These are phyloP conservation scores for Pristis pectinata DNA, from an alignment of 2,797 vertebrate genomes.

Conservation along the genomic window DNA sequence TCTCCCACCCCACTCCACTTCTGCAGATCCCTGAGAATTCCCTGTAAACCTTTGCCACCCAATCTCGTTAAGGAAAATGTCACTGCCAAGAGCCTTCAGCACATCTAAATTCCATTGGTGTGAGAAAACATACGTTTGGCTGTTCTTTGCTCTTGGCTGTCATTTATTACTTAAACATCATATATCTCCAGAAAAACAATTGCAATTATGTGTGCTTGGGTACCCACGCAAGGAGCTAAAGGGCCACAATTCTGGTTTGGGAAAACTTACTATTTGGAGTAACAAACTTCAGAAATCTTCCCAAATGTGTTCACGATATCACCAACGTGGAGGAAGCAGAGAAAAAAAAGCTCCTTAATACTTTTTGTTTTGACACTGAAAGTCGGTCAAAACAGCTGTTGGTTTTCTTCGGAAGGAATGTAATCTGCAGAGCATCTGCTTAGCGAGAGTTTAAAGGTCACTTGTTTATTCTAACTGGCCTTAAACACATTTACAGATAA, in stretches of 20 bases:
- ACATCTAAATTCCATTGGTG: background rate
- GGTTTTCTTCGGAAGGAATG: background rate
- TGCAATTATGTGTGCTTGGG: background rate
- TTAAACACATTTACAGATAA: constrained; percentile 36
- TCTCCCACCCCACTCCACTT: no score
- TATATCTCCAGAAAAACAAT: background rate
- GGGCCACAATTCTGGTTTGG: background rate
- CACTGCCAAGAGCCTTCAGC: background rate
- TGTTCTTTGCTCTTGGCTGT: background rate
- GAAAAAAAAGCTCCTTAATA: background rate
- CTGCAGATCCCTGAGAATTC: background rate
- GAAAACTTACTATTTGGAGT: background rate
- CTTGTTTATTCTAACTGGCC: background rate
- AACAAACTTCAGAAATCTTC: background rate
- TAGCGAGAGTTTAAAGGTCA: background rate
- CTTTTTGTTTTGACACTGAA: background rate
- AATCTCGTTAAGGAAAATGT: background rate
- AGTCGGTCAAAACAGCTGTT: background rate
- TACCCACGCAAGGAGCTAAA: background rate
- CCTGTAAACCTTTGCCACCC: background rate
- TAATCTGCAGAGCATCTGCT: background rate
- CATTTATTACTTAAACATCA: background rate
- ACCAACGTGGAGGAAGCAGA: background rate
- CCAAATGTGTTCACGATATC: background rate
- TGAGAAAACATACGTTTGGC: no score